Percentiles rank a stretch among this genome's conserved stretches.
Conservation (phyloP, 2,797 vertebrate species). For the Orestias chungarensis region DNA sequence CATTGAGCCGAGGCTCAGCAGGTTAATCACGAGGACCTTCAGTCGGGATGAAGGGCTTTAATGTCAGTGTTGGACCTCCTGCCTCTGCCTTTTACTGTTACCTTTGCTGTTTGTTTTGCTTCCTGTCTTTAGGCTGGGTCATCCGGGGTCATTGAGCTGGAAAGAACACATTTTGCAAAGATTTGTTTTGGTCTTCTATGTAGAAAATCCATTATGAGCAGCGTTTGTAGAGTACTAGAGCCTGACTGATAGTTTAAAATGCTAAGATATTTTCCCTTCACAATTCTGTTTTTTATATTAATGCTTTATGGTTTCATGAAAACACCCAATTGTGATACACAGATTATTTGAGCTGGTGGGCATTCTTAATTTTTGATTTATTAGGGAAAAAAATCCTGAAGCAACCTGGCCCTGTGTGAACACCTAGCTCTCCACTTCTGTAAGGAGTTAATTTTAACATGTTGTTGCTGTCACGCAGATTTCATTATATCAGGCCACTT, state of each 20-base stretch:
- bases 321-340: not conserved
- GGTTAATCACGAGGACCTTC: slow-evolving; percentile 75
- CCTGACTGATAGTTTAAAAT: not conserved
- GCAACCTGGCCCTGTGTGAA: not conserved
- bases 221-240: not conserved
- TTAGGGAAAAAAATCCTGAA: not conserved
- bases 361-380: too few relatives aligned
- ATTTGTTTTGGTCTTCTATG: not conserved
- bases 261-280: not conserved
- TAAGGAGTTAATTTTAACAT: not conserved
- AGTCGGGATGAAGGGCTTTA: slow-evolving; percentile 46
- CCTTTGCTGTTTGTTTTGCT: slow-evolving; percentile 41
- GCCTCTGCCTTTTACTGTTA: slow-evolving; percentile 17
- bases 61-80: slow-evolving; percentile 44
- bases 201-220: not conserved
- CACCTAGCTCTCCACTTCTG: not conserved
- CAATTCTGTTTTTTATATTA: not conserved
- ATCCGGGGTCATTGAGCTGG: slow-evolving; percentile 16
- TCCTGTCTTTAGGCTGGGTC: slow-evolving; percentile 3
- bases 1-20: slow-evolving; percentile 64
- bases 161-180: too few relatives aligned
- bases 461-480: too few relatives aligned
- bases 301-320: not conserved
- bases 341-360: not conserved
- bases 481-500: not conserved